Percentiles rank a stretch among this genome's conserved stretches.
These are phyloP conservation scores for Aix galericulata DNA, from an alignment of 2,113 vertebrate genomes.

Conservation along the genomic window DNA sequence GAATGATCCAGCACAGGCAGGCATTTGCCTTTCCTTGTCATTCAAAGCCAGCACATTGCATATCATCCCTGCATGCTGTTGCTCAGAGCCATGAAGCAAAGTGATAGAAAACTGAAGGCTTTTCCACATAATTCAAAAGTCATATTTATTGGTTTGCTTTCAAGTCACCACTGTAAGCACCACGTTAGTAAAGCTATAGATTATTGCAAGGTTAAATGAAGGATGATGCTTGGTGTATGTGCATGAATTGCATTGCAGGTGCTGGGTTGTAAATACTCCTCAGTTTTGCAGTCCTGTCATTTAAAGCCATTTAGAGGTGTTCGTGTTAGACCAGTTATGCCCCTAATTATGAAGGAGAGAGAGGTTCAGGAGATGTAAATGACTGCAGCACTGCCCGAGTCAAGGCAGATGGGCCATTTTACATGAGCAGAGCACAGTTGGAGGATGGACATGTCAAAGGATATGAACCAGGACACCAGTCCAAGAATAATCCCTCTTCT, in stretches of 20 bases:
- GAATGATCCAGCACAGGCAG: not conserved
- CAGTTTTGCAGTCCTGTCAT: not conserved
- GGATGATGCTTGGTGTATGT: not conserved
- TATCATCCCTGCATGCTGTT: not conserved
- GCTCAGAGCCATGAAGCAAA: slow-evolving; percentile 7
- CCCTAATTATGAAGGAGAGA: not conserved
- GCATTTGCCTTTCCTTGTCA: not conserved
- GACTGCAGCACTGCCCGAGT: not conserved
- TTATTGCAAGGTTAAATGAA: not conserved
- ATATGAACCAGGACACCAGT: not conserved
- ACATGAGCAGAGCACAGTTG: not conserved
- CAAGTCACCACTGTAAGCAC: not conserved
- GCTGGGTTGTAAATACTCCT: not conserved
- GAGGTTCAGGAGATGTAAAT: not conserved
- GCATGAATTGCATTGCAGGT: not conserved
- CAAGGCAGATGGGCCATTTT: not conserved
- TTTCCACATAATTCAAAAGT: not conserved
- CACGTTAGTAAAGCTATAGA: not conserved
- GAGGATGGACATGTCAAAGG: not conserved
- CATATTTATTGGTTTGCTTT: slow-evolving; percentile 1
- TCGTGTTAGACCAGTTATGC: not conserved
- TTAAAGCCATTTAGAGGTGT: not conserved
- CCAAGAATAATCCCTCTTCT: not conserved
- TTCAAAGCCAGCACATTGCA: not conserved
- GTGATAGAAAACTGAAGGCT: not conserved